Base-by-base conservation (phyloP, 2,113 vertebrate species). In the Xiphophorus hellerii region DNA sequence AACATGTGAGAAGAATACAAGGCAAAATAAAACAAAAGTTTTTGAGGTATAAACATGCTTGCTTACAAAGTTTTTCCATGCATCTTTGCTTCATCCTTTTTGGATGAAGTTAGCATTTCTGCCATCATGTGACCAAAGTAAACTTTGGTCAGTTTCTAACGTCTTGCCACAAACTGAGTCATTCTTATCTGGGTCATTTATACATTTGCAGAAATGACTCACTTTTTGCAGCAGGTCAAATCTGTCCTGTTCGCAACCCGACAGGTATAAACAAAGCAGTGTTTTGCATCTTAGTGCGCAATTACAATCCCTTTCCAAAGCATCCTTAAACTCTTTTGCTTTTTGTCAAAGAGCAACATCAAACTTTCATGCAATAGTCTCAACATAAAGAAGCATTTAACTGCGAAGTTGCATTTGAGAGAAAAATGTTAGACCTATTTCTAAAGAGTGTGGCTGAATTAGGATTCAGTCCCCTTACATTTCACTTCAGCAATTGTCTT, bases 71-170 rank as follows among this genome's bases (percentile, higher is more conserved):
- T 73, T 54, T 48, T 73, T 63, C 73, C 8, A 60, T 27, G 60
- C 31, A 62, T 22, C 63, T 44, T 3, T 54, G 27, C 48, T 73
- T 35, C 51, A 69, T 28, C 12, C 66, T n/a, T 35, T 58, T 11
- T 35, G 29, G 27, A 76, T 58, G 30, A 1, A 62, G 44, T 58
- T 37, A 60, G 65, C 29, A 75, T 54, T 35, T n/a, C 60, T 74
- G 42, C 60, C 51, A 73, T 84, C 70, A 65, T 68, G 79, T 81
- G 78, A 75, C 22, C 54, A 22, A 33, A 60, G 22, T 73, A 63
- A 62, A 62, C 37, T 77, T 20, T 65, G 48, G 71, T 83, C 68
- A 71, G 10, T 42, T 70, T 31, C 66, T 54, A 51, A 65, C 22
- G 5, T 54, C 28, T 62, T 30, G 37, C 51, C 75, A 78, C 15